phyloP scores from a whole-genome alignment of 2,888 invertebrate species.

The Cantharis rustica region DNA sequence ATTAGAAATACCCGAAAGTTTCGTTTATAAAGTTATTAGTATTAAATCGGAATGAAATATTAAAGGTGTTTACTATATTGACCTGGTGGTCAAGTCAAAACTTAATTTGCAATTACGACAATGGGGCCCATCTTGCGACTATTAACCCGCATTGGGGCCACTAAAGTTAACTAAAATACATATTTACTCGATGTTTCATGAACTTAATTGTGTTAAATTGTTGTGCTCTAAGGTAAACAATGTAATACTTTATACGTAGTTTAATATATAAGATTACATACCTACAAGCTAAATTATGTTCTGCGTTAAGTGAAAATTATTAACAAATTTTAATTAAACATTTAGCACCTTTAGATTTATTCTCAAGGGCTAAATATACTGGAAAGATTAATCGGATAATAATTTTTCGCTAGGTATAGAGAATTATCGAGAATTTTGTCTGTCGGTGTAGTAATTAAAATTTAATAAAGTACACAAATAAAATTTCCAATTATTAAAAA shows the following conservation, averaged over 20 bases:
- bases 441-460: neutral
- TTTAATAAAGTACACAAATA: neutral
- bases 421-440: neutral
- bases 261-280: neutral
- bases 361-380: neutral
- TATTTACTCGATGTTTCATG: neutral
- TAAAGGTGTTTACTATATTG: conserved; percentile 5
- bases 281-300: neutral
- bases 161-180: neutral
- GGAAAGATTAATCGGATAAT: neutral
- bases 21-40: neutral
- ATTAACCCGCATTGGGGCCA: conserved; percentile 23
- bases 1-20: neutral
- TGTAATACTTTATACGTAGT: neutral
- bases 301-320: neutral
- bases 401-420: neutral
- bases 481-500: neutral
- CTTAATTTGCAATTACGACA: conserved; percentile 13
- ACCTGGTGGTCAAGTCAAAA: conserved; percentile 20
- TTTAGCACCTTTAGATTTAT: neutral
- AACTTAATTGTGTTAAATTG: neutral
- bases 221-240: neutral
- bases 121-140: conserved; percentile 12
- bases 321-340: neutral
- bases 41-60: neutral